Percentiles rank a stretch among this genome's conserved stretches.
phyloP scores from a whole-genome alignment of 1,140 invertebrate genomes.

The Calephelis virginiensis region DNA sequence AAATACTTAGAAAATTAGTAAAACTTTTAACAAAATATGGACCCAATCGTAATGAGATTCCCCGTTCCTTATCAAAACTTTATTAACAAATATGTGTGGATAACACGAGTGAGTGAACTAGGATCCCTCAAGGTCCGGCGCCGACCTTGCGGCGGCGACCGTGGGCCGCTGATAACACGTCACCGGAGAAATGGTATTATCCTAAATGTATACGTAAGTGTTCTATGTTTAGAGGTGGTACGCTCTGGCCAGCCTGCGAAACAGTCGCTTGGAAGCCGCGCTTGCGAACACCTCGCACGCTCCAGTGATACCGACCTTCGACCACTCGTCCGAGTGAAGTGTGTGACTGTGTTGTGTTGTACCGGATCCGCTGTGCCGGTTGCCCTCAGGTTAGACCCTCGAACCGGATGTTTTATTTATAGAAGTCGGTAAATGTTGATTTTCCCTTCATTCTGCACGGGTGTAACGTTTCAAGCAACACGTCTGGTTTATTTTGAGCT shows the following conservation, averaged over 20 bases:
- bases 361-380: constrained; percentile 31
- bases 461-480: constrained; percentile 64
- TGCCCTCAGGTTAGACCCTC: constrained; percentile 37
- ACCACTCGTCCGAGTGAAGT: constrained; percentile 73
- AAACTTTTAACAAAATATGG: too few species aligned
- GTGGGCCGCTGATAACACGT: constrained; percentile 42
- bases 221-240: constrained; percentile 57
- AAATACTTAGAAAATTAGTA: too few species aligned
- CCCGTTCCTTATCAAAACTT: too few species aligned
- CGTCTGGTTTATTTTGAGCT: constrained; percentile 69
- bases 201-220: constrained; percentile 34
- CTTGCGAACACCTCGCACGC: constrained; percentile 58
- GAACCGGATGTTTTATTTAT: constrained; percentile 32
- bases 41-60: too few species aligned
- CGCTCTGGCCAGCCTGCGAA: constrained; percentile 34
- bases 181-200: constrained; percentile 57
- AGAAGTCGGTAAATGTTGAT: constrained; percentile 12
- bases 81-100: neutral
- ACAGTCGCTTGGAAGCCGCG: constrained; percentile 67
- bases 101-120: constrained; percentile 29
- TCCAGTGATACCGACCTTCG: constrained; percentile 63
- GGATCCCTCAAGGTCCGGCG: constrained; percentile 56
- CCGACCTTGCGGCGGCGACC: constrained; percentile 51
- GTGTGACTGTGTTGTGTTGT: constrained; percentile 68
- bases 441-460: constrained; percentile 27